Conservation (phyloP, 1,140 invertebrate species). For the Diorhabda elongata region DNA sequence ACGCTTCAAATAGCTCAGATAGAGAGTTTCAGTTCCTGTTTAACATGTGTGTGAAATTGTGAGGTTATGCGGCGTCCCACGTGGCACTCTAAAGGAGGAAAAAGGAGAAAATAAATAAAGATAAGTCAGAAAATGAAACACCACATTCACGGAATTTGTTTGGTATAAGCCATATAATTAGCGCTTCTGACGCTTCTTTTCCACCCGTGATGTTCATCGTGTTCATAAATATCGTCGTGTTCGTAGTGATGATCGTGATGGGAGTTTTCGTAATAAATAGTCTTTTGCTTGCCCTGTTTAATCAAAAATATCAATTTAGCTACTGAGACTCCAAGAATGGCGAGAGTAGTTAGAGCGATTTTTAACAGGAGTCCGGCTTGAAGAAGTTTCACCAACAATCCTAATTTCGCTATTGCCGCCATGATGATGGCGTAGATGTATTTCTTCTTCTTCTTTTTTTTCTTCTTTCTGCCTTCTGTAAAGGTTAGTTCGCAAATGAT, state of each 20-base stretch:
- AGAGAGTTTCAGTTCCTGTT: no score
- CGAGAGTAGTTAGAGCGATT: constrained; percentile 7
- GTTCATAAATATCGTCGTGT: constrained; percentile 12
- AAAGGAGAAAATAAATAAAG: no score
- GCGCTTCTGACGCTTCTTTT: constrained; percentile 13
- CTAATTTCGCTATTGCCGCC: constrained; percentile 1
- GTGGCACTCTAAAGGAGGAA: no score
- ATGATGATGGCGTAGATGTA: constrained; percentile 9
- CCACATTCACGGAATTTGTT: constrained; percentile 10
- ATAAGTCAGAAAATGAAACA: neutral
- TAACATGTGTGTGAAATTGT: no score
- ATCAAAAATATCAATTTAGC: constrained; percentile 15
- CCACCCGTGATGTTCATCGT: constrained; percentile 12
- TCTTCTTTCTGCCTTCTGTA: constrained; percentile 18
- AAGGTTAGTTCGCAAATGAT: neutral
- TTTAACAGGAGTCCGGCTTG: constrained; percentile 16
- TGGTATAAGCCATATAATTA: constrained; percentile 16
- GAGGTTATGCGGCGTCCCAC: no score
- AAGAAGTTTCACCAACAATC: constrained; percentile 10
- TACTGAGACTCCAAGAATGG: constrained; percentile 12
- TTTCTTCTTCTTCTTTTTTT: constrained; percentile 7
- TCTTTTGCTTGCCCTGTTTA: constrained; percentile 18
- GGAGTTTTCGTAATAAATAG: constrained; percentile 18
- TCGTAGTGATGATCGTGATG: constrained; percentile 20
- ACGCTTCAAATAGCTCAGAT: no score